These are phyloP conservation scores for Operophtera brumata DNA, from an alignment of 2,888 invertebrate genomes.

Conservation along the genomic window DNA sequence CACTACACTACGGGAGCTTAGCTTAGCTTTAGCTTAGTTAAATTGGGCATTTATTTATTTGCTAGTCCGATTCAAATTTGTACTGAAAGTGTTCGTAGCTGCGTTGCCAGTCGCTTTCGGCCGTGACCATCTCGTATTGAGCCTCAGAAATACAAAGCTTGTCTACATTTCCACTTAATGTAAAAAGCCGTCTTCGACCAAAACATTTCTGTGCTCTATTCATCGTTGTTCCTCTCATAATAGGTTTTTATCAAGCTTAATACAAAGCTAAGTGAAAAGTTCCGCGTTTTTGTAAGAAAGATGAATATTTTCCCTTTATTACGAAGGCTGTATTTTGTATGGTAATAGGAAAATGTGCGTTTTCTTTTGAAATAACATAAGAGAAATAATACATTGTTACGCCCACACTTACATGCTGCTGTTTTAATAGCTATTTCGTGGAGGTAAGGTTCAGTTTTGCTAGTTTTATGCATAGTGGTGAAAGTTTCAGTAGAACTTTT, in stretches of 20 bases:
- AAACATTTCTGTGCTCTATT: background rate
- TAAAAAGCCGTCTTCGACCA: slow-evolving; percentile 3
- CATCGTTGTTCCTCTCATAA: slow-evolving; percentile 5
- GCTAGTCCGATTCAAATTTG: too few relatives aligned
- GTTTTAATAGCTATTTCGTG: too few relatives aligned
- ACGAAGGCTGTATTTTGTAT: slow-evolving; percentile 1
- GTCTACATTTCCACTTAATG: background rate
- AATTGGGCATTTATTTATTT: too few relatives aligned
- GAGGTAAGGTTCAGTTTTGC: too few relatives aligned
- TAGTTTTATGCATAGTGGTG: too few relatives aligned
- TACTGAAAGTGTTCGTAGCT: too few relatives aligned
- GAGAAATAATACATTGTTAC: background rate
- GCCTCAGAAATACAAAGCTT: background rate
- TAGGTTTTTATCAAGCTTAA: slow-evolving; percentile 6
- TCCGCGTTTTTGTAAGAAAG: slow-evolving; percentile 13
- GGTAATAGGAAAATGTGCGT: slow-evolving; percentile 4
- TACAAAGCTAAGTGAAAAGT: slow-evolving; percentile 14
- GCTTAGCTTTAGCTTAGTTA: too few relatives aligned
- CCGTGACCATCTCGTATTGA: too few relatives aligned
- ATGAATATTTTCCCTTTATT: slow-evolving; percentile 11
- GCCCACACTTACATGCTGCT: too few relatives aligned
- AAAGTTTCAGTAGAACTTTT: too few relatives aligned
- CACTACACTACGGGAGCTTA: too few relatives aligned
- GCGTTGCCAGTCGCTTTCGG: too few relatives aligned
- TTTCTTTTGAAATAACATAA: slow-evolving; percentile 2